phyloP scores from a whole-genome alignment of 2,888 invertebrate species.

The Myopa testacea region DNA sequence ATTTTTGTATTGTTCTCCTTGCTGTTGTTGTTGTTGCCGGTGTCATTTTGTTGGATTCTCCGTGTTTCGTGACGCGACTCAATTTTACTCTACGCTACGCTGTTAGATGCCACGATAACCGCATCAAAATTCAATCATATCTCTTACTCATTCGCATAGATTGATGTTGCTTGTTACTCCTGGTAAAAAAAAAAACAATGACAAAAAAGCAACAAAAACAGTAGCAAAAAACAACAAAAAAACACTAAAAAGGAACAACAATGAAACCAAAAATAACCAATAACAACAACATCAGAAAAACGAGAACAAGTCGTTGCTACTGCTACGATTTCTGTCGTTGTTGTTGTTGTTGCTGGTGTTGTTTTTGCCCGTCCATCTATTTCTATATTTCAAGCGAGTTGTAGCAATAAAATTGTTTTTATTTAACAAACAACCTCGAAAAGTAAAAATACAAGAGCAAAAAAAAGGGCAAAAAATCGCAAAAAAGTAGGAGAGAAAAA shows the following conservation, averaged over 20 bases:
- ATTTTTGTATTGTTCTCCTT: neutral
- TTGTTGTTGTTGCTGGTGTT: constrained; percentile 2
- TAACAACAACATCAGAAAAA: neutral
- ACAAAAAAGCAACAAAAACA: too few relatives aligned
- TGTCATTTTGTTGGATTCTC: neutral
- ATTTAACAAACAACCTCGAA: constrained; percentile 16
- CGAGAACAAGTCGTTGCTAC: neutral
- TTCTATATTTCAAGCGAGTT: constrained; percentile 23
- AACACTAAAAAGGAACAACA: neutral
- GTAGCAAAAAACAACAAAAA: too few relatives aligned
- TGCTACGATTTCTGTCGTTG: neutral
- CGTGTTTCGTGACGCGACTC: neutral
- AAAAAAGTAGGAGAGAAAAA: constrained; percentile 7
- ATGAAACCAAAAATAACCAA: neutral
- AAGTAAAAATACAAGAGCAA: neutral
- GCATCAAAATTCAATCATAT: constrained; percentile 40
- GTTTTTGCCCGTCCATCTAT: neutral
- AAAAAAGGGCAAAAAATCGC: neutral
- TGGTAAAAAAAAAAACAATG: too few relatives aligned
- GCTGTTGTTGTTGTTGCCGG: constrained; percentile 4
- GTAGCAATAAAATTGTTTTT: constrained; percentile 32
- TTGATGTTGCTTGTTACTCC: constrained; percentile 16
- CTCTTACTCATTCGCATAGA: constrained; percentile 33
- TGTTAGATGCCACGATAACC: constrained; percentile 33
- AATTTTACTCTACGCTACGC: neutral